These are phyloP conservation scores for Streptopelia turtur DNA, from an alignment of 2,797 vertebrate genomes.

Conservation along the genomic window DNA sequence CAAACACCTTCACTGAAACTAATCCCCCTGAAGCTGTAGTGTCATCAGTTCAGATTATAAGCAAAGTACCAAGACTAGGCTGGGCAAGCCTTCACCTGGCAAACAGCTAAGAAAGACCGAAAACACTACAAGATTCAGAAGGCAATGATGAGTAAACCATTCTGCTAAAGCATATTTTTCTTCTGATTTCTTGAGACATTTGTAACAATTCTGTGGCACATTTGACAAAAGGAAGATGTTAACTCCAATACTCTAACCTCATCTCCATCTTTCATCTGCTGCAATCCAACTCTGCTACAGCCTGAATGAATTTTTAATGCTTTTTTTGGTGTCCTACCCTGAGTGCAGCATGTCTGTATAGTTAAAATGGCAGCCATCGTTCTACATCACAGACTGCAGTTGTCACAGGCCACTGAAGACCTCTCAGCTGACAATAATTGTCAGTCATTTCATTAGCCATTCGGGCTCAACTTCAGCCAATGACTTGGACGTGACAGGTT, in stretches of 20 bases:
- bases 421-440: conserved; percentile 12
- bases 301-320: not conserved
- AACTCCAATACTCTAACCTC: not conserved
- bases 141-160: not conserved
- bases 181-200: not conserved
- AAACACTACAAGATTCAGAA: not conserved
- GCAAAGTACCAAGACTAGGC: not conserved
- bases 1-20: not conserved
- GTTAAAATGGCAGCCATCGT: not conserved
- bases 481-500: not conserved
- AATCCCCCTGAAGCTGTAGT: not conserved
- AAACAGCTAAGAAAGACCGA: not conserved
- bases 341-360: not conserved
- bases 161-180: not conserved
- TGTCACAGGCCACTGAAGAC: conserved; percentile 35
- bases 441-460: conserved; percentile 27
- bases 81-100: not conserved
- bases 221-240: not conserved
- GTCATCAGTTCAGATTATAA: not conserved
- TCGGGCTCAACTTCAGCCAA: conserved; percentile 34
- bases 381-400: not conserved
- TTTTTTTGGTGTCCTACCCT: not conserved
- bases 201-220: not conserved
- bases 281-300: not conserved
- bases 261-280: not conserved